These are phyloP conservation scores for Xanthostigma xanthostigma DNA, from an alignment of 2,888 invertebrate genomes.

Conservation along the genomic window DNA sequence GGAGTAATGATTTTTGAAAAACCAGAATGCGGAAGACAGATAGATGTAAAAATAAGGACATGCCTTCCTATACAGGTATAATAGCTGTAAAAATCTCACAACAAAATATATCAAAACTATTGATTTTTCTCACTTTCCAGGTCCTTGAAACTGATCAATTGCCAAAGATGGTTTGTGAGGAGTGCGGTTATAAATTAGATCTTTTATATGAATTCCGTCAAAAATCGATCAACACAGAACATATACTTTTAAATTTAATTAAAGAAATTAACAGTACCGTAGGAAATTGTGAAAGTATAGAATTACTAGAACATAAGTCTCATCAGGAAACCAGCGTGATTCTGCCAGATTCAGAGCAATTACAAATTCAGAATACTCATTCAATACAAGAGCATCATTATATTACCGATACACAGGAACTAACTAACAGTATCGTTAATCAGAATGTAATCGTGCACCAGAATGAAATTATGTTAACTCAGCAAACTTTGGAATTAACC, in stretches of 20 bases:
- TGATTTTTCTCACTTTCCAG: conserved; percentile 22
- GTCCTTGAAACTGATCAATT: conserved; percentile 37
- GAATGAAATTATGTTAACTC: too few species aligned
- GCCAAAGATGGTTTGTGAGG: conserved; percentile 41
- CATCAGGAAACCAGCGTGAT: conserved; percentile 13
- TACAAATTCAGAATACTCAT: conserved; percentile 23
- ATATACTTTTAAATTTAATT: conserved; percentile 28
- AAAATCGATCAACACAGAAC: conserved; percentile 36
- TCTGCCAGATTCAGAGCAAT: conserved; percentile 19
- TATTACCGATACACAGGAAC: conserved; percentile 20
- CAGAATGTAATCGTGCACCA: too few species aligned
- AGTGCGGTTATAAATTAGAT: conserved; percentile 39
- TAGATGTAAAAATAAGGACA: conserved; percentile 38
- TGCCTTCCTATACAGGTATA: conserved; percentile 40
- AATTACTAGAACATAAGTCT: conserved; percentile 13
- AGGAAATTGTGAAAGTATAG: conserved; percentile 11
- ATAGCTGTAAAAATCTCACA: background rate
- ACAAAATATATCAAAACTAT: background rate
- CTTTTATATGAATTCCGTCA: conserved; percentile 39
- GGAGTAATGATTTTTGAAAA: conserved; percentile 27
- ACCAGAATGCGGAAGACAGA: conserved; percentile 33
- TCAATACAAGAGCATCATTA: conserved; percentile 18
- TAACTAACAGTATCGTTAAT: background rate
- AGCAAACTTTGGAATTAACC: too few species aligned
- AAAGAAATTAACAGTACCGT: conserved; percentile 20